Conservation (phyloP, 2,113 vertebrate genomes). For the Bubo bubo region DNA sequence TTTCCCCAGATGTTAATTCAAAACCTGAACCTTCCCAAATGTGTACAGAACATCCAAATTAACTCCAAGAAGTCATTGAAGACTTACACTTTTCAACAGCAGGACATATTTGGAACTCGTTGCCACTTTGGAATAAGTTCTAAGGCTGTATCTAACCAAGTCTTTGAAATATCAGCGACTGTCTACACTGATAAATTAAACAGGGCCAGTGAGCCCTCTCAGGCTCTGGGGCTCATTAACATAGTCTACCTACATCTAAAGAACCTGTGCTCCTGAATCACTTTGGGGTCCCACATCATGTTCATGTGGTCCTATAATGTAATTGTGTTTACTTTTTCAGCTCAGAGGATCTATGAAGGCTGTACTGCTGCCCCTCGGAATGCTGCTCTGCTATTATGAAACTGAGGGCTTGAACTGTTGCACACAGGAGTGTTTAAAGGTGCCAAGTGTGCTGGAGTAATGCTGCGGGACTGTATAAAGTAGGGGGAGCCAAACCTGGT, state of each 20-base stretch:
- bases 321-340: neutral
- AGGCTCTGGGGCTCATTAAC: neutral
- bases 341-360: neutral
- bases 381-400: neutral
- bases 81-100: constrained; percentile 20
- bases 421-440: too few relatives aligned
- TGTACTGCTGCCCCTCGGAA: neutral
- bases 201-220: neutral
- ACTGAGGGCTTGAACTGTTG: neutral
- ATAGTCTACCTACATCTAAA: neutral
- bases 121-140: neutral
- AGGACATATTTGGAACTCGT: constrained; percentile 10
- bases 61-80: constrained; percentile 44
- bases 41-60: constrained; percentile 48
- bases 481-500: accelerated
- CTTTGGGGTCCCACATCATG: neutral
- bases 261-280: neutral
- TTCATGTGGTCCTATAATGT: neutral
- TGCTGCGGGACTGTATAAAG: neutral
- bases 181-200: neutral
- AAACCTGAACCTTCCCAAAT: constrained; percentile 55
- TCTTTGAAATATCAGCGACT: neutral
- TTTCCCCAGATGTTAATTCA: constrained; percentile 61
- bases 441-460: accelerated
- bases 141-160: neutral